Conservation (phyloP, 2,113 vertebrate species). For the Cottus gobio region DNA sequence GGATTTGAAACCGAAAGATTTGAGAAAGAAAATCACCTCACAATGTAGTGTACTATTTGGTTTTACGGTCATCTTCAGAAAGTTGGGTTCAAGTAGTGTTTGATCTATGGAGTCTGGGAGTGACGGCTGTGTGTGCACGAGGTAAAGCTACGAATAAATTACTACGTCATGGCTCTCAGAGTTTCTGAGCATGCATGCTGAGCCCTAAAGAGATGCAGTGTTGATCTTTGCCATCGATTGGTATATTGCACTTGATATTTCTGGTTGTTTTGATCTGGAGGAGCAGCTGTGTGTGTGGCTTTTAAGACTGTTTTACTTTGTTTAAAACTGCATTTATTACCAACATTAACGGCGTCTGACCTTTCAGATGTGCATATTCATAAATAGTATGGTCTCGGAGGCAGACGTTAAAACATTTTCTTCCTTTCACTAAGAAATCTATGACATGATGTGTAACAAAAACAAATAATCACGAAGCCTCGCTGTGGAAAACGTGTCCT, state of each 20-base stretch:
- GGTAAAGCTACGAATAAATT: constrained; percentile 44
- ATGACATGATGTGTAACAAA: constrained; percentile 60
- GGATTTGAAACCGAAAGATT: background rate
- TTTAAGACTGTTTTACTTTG: background rate
- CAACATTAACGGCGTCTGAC: constrained; percentile 6
- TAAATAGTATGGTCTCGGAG: constrained; percentile 56
- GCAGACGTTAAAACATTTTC: background rate
- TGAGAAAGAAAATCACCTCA: background rate
- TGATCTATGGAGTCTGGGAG: background rate
- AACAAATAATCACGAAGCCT: constrained; percentile 30
- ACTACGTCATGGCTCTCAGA: constrained; percentile 28
- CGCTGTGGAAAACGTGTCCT: constrained; percentile 32
- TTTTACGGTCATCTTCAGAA: background rate
- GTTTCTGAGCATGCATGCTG: background rate
- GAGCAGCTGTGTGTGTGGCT: constrained; percentile 18
- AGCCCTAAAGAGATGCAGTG: background rate
- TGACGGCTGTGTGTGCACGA: background rate
- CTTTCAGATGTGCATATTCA: constrained; percentile 52
- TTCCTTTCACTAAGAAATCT: constrained; percentile 8
- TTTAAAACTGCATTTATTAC: constrained; percentile 50
- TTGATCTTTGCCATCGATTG: constrained; percentile 50
- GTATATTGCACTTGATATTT: constrained; percentile 82
- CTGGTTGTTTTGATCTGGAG: constrained; percentile 36
- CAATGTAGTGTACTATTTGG: constrained; percentile 15
- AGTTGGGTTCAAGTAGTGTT: background rate